Conservation (phyloP, 2,888 invertebrate genomes). For the Caenorhabditis afra region DNA sequence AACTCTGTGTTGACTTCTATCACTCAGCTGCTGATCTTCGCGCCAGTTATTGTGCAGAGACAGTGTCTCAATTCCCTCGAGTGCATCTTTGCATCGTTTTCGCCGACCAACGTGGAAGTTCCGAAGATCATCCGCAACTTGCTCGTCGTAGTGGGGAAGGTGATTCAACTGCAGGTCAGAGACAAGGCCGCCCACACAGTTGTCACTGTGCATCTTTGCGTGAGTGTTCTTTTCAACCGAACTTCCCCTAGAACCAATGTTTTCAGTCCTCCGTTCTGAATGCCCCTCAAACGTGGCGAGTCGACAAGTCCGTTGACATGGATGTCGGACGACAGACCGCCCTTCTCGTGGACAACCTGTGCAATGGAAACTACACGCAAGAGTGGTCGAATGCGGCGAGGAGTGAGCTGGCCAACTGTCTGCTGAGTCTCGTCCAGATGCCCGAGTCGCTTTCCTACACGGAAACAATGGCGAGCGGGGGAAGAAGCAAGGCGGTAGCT, state of each 20-base stretch:
- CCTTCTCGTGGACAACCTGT: slow-evolving; percentile 56
- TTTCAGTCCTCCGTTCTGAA: slow-evolving; percentile 71
- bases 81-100: slow-evolving; percentile 72
- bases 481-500: slow-evolving; percentile 39
- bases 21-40: slow-evolving; percentile 77
- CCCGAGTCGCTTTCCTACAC: slow-evolving; percentile 55
- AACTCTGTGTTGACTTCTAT: slow-evolving; percentile 72
- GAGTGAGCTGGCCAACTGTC: slow-evolving; percentile 66
- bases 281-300: slow-evolving; percentile 73
- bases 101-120: slow-evolving; percentile 68
- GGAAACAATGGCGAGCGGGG: slow-evolving; percentile 42
- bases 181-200: slow-evolving; percentile 74
- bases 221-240: too few relatives aligned
- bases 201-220: slow-evolving; percentile 67
- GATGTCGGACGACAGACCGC: slow-evolving; percentile 72
- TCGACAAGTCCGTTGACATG: slow-evolving; percentile 67
- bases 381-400: slow-evolving; percentile 72
- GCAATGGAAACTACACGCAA: slow-evolving; percentile 63
- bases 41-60: slow-evolving; percentile 77
- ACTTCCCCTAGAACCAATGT: not conserved
- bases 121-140: slow-evolving; percentile 75
- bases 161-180: slow-evolving; percentile 77
- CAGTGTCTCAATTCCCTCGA: slow-evolving; percentile 77
- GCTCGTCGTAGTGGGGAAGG: slow-evolving; percentile 75
- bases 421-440: slow-evolving; percentile 58